Base-by-base conservation (phyloP, 1,140 invertebrate genomes). In the Drosophila insularis region DNA sequence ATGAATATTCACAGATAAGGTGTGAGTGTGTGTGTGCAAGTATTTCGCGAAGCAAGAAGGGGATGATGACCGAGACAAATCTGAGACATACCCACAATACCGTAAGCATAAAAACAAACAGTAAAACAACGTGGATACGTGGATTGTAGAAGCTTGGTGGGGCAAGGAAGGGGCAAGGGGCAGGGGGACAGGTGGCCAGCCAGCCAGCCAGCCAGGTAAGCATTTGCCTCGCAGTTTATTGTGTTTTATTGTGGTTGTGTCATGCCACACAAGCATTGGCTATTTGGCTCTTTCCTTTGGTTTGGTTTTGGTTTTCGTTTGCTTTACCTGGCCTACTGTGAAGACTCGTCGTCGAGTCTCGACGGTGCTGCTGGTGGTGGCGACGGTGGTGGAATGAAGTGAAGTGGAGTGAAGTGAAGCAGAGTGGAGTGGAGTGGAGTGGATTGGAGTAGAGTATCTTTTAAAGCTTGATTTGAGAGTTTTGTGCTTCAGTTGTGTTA, bases 1-100 rank as follows among this genome's bases (percentile, higher is more conserved):
- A 50, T 50, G 19, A 50, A 43, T 50, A 50, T 50, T 8, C 17
- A 50, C 19, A 1, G 17, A n/a, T 21, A 2, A 4, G 1, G 17
- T 50, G 5, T 19, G 8, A 23, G 23, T 8, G 11, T 2, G n/a
- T 56, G 55, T 35, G 55, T 50, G 43, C 19, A 10, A 21, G 53
- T 14, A 32, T 32, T 31, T 32, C 54, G n/a, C n/a, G 17, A 14
- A 31, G 19, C 13, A 14, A 54, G n/a, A 35, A n/a, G n/a, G 55
- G 55, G 55, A 37, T 37, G 55, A 58, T 31, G 55, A 58, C 27
- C 27, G 27, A 61, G 35, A 37, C 71, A 59, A 64, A 56, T 78
- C 71, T 75, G 43, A 50, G 43, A 50, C 43, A 19, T 68, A 84
- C 65, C 75, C 68, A 75, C 54, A 63, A 63, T 84, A 84, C 77